Base-by-base conservation (phyloP, 2,113 vertebrate genomes). In the Pycnonotus jocosus region DNA sequence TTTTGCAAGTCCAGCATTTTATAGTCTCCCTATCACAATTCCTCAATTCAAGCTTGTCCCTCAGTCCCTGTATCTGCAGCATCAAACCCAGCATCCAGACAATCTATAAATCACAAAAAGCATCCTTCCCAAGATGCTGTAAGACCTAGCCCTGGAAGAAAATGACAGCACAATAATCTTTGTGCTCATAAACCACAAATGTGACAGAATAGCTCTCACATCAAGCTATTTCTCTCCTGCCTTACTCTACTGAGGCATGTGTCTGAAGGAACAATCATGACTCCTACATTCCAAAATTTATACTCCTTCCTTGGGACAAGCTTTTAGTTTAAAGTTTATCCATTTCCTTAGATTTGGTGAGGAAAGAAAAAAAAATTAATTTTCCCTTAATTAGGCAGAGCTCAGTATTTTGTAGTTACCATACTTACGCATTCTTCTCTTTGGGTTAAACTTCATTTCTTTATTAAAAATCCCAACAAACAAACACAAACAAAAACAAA, bases 161-260 rank as follows among this genome's bases (percentile, higher is more conserved):
- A 3, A 22, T 1, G 3, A 42, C n/a, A 65, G 45, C 28, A 44
- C 9, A 31, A 13, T 44, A 51, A 44, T 42, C 40, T 68, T 76
- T 20, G 28, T 45, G 24, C 6, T 85, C 23, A 64, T 47, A 86
- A 94, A 84, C 2, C 4, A 31, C 57, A 61, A 38, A 92, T 74
- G 21, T 71, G 47, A 56, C 27, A 44, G 61, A 56, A 27, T 5
- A 71, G 13, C 31, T 87, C 18, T 68, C 2, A 1, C 12, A n/a
- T 5, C 6, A 23, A 61, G 31, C 8, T 78, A 25, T 54, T 70
- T 45, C 71, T 64, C 30, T 87, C n/a, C 42, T 54, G 8, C 8
- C 4, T 0, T 60, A 27, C 11, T 37, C 33, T 54, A 2, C 11
- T 48, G 14, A 70, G 15, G 18, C 11, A 58, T 0, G 0, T 6